Base-by-base conservation (phyloP, 2,113 vertebrate genomes). In the Geococcyx californianus region DNA sequence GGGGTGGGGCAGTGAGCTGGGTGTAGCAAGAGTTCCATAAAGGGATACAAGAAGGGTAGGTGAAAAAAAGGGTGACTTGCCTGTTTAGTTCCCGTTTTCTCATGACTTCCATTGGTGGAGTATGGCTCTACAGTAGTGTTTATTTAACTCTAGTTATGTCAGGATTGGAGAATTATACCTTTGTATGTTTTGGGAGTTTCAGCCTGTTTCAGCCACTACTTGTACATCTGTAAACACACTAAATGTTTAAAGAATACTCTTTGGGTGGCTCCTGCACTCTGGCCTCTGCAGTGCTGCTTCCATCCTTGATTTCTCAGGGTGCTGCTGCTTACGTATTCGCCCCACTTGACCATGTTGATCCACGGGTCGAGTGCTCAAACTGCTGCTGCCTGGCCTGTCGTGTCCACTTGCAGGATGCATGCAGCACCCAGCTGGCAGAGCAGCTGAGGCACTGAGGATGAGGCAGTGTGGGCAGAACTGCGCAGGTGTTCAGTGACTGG, bases 391-490 rank as follows among this genome's bases (percentile, higher is more conserved):
- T 89, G 66, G 29, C 40, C 54, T 73, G 58, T 70, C 74, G 74
- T 70, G 66, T 28, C 34, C 29, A 23, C 84, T 87, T 94, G 67
- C n/a, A 40, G 74, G 47, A 19, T 45, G 25, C 56, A 11, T 60
- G 66, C 38, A 80, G 85, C 40, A 87, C 88, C 83, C 91, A 93
- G 81, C 91, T 94, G 87, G 45, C 42, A 74, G 28, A 19, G 23
- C 87, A 86, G 63, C 84, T 93, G 94, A 55, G 76, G 81, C 72
- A 34, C 51, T 87, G 33, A 63, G 93, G 77, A 60, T 1, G 82
- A 90, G 87, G 80, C 76, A 91, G 67, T 83, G 84, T 55, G 83
- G 72, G 77, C 75, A 87, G 7, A 95, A 63, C 83, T 81, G 82
- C 81, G 68, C 56, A 74, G 68, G 38, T 93, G 74, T 60, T 89